Percentiles rank a stretch among this genome's conserved stretches.
Evolutionary conservation across 2,888 invertebrate species (phyloP).

Genomic region (Mythimna vitellina): DNA sequence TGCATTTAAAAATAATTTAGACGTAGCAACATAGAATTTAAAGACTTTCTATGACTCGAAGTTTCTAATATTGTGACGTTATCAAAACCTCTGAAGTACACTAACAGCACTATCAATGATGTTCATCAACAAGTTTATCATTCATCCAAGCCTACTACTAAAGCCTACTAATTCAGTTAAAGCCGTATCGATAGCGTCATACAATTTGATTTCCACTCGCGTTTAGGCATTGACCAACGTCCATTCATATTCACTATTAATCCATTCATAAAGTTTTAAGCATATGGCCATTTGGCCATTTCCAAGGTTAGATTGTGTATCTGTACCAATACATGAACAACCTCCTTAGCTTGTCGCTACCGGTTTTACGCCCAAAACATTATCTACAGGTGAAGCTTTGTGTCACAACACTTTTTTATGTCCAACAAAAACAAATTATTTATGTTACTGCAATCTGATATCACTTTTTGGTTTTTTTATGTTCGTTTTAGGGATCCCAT

Average conservation of each 20-base stretch:
- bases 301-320: conserved; percentile 78
- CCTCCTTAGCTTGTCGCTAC: conserved; percentile 78
- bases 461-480: conserved; percentile 59
- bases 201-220: conserved; percentile 70
- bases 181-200: conserved; percentile 65
- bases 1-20: conserved; percentile 29
- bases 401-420: conserved; percentile 80
- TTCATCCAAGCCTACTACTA: conserved; percentile 30
- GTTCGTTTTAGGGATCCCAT: conserved; percentile 45
- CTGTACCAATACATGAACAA: conserved; percentile 71
- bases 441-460: conserved; percentile 77
- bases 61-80: background rate
- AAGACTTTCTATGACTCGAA: background rate
- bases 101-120: conserved; percentile 26
- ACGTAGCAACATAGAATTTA: background rate
- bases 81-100: conserved; percentile 8
- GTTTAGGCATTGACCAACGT: conserved; percentile 69
- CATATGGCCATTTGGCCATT: conserved; percentile 74
- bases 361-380: conserved; percentile 84
- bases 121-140: conserved; percentile 34
- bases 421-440: conserved; percentile 74
- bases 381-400: conserved; percentile 76
- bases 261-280: conserved; percentile 78
- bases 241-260: conserved; percentile 78
- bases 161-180: conserved; percentile 50